Evolutionary conservation across 2,888 invertebrate genomes (phyloP), one percentile per base, ranked within the genome.

Genomic region (Drosophila peninsularis): DNA sequence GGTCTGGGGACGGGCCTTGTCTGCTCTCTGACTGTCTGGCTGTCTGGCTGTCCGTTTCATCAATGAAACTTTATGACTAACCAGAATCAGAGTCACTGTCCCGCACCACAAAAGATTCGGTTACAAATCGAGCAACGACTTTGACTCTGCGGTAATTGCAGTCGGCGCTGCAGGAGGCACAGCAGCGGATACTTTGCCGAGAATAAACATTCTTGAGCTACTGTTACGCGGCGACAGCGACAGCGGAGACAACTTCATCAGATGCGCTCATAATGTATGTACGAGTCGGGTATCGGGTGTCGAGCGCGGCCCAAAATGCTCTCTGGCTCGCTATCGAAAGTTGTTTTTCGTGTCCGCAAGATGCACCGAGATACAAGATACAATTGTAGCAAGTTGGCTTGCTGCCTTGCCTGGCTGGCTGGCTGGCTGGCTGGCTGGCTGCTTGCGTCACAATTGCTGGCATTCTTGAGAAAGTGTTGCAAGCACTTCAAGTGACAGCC

Each of bases 401-500:
- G 50, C 34, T 24, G 45, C 27, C 45, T n/a, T 30, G 50, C 50
- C 32, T 32, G 49, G 4, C 3, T 4, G 49, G 41, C 17, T 24
- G 37, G 10, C 17, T 17, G 44, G 5, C 27, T 24, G 24, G 24
- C 24, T 24, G 24, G 34, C 24, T 27, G 17, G 45, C 53, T 65
- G 57, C 72, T 80, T 77, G 80, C 80, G 55, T 71, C 74, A 77
- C 75, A 54, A 76, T 70, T 68, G 47, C 13, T 47, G 72, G 72
- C 75, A 75, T 85, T 88, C 83, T 85, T 75, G 74, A 61, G 85
- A 83, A 81, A 88, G 88, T 85, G 88, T 82, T 85, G 85, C 86
- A 87, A 84, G 87, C 88, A 87, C 85, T 85, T 80, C 77, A 87
- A 85, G 88, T 88, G 86, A 81, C 86, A 81, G 80, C 75, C 75